Percentiles rank a stretch among this genome's conserved stretches.
Conservation (phyloP, 2,113 vertebrate genomes). For the Poeciliopsis turrubarensis region DNA sequence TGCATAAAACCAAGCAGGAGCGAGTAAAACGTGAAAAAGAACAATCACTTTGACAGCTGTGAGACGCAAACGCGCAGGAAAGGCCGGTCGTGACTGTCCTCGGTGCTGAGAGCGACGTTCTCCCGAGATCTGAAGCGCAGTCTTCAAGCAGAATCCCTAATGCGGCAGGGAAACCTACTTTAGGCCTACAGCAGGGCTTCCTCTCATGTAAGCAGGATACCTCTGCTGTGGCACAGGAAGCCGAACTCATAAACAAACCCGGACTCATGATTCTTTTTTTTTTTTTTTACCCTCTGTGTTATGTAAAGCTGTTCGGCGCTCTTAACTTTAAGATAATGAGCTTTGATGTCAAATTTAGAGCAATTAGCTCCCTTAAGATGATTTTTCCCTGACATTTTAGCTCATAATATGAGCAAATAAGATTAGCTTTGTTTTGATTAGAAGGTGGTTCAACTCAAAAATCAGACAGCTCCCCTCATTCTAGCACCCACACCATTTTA, state of each 20-base stretch:
- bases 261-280: background rate
- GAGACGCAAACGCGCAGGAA: background rate
- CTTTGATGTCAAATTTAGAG: background rate
- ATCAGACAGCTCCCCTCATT: background rate
- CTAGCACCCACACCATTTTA: background rate
- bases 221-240: background rate
- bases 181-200: background rate
- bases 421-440: background rate
- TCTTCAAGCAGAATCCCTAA: conserved; percentile 12
- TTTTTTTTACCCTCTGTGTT: conserved; percentile 18
- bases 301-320: conserved; percentile 11
- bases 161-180: background rate
- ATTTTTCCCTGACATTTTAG: background rate
- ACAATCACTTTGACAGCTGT: background rate
- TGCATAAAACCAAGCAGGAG: background rate
- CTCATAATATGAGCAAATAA: background rate
- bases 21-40: background rate
- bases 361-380: background rate
- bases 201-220: conserved; percentile 10
- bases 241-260: conserved; percentile 32
- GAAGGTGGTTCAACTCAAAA: background rate
- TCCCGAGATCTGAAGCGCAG: background rate
- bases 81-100: background rate
- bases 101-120: background rate
- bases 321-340: background rate